Base-by-base conservation (phyloP, 2,888 invertebrate species). In the Apamea monoglypha region DNA sequence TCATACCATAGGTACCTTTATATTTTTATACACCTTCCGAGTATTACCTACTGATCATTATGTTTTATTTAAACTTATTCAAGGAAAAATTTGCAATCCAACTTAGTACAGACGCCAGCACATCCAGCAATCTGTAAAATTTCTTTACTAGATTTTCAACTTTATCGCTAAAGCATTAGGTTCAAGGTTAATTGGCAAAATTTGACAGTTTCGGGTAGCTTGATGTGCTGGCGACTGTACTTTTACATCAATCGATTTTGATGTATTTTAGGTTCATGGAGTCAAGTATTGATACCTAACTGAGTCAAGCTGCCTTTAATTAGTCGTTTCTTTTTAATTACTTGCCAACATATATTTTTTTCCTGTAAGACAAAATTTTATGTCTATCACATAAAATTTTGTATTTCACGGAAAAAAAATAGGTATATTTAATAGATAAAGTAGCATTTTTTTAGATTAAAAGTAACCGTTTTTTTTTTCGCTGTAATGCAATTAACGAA, bases 171-270 rank as follows among this genome's bases (percentile, higher is more conserved):
- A 40, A 40, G 40, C 7, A 40, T 40, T 40, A 40, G 40, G 40
- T 40, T 40, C 40, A 40, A 40, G 40, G 40, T 40, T 40, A 7
- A 40, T 40, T 40, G 40, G 40, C 6, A 40, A 40, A 40, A 40
- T 40, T 40, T 40, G 6, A 40, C 40, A 40, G 40, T 40, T 40
- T 40, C 40, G 7, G 40, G 40, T 40, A 40, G 6, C 7, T 40
- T 6, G 7, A 4, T 40, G 40, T 40, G 7, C 40, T 40, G 40
- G 40, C 40, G 6, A 0, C 40, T 40, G 7, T 40, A 40, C 40
- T 36, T 50, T 79, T 29, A 79, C 2, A 61, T 32, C 53, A 56
- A 36, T 36, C 44, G n/a, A 64, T 63, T 63, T 40, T 53, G 18
- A n/a, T n/a, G 18, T 47, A 78, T 64, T 64, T 77, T 53, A 53